Percentiles rank a stretch among this genome's conserved stretches.
phyloP scores from a whole-genome alignment of 2,888 invertebrate species.

The Octonoba sinensis region DNA sequence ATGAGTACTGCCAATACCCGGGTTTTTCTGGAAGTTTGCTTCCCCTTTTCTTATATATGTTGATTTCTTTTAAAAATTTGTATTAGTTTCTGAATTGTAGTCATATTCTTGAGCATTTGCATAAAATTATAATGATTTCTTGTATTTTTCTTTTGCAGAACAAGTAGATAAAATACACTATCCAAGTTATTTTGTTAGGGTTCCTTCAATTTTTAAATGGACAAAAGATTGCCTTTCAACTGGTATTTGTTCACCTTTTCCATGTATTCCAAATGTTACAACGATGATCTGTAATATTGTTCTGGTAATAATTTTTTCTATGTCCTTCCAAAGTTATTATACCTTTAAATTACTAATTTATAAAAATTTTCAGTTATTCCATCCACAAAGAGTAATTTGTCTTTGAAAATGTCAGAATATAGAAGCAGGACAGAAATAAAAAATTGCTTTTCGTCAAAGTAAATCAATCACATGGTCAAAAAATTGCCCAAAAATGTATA shows the following conservation, averaged over 20 bases:
- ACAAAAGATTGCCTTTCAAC: slow-evolving; percentile 78
- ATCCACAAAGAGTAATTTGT: too few relatives aligned
- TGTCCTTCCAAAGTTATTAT: background rate
- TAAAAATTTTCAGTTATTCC: too few relatives aligned
- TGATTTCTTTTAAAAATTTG: background rate
- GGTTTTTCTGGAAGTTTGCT: too few relatives aligned
- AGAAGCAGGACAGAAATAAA: too few relatives aligned
- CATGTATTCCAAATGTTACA: slow-evolving; percentile 82
- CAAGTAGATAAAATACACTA: slow-evolving; percentile 68
- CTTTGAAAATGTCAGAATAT: too few relatives aligned
- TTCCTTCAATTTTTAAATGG: slow-evolving; percentile 81
- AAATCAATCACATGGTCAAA: too few relatives aligned
- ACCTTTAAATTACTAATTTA: too few relatives aligned
- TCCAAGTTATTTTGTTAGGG: slow-evolving; percentile 77
- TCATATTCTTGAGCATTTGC: background rate
- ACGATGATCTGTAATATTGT: slow-evolving; percentile 50
- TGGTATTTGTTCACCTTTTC: slow-evolving; percentile 76
- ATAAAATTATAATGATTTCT: background rate
- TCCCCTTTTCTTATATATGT: background rate
- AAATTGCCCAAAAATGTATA: too few relatives aligned
- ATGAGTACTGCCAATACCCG: too few relatives aligned
- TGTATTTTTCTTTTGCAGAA: slow-evolving; percentile 67
- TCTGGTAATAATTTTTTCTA: slow-evolving; percentile 39
- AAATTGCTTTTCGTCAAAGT: too few relatives aligned
- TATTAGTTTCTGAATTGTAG: too few relatives aligned